Base-by-base conservation (phyloP, 2,888 invertebrate genomes). In the Ferrisia virgata region DNA sequence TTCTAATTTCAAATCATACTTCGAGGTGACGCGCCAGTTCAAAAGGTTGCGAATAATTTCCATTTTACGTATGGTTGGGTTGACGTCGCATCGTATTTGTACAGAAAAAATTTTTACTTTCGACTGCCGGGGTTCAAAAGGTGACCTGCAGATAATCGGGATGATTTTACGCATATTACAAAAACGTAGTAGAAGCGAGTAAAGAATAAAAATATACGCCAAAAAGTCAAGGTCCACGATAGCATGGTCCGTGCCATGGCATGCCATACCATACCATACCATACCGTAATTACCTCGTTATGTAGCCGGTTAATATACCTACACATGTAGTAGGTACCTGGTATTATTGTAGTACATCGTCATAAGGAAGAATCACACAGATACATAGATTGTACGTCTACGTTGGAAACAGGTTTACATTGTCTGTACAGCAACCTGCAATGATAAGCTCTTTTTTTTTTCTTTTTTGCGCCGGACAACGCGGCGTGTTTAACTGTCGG, bases 1-100 rank as follows among this genome's bases (percentile, higher is more conserved):
- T 76, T 76, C 72, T 76, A 76, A 76, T 76, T 76, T 36, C 72
- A 18, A 36, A 33, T 36, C 33, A 33, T 36, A 76, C 33, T 47
- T 13, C 8, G n/a, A 33, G 53, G 53, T 53, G 53, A 53, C 69
- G 31, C 69, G 69, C n/a, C n/a, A 69, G 69, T 69, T 33, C 53
- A 53, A 76, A 76, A 76, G 72, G 72, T 76, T 76, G 72, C 33
- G n/a, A n/a, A n/a, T n/a, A 76, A 76, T 76, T 76, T 76, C 72
- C 72, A 76, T 76, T 76, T 36, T 18, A 18, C 72, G 22, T n/a
- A n/a, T n/a, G n/a, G n/a, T n/a, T n/a, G n/a, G n/a, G n/a, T n/a
- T n/a, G n/a, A n/a, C n/a, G n/a, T n/a, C n/a, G n/a, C n/a, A n/a
- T n/a, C n/a, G n/a, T 64, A 64, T 64, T 64, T 64, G 28, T 15